phyloP scores from a whole-genome alignment of 2,888 invertebrate genomes.

The Mimas tiliae region DNA sequence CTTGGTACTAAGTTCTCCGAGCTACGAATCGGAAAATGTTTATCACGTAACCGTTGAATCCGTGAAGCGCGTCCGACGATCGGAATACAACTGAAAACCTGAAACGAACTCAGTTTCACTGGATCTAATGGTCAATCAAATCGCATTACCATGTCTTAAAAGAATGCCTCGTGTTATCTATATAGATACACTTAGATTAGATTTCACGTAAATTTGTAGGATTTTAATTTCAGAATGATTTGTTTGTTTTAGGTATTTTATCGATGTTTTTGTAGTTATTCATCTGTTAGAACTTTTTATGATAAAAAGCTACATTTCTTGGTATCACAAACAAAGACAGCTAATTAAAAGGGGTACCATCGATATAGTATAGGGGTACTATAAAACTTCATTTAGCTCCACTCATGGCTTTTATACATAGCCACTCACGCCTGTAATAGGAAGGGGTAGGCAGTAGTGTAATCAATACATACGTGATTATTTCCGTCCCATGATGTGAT shows the following conservation, averaged over 20 bases:
- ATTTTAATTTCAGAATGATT: not conserved
- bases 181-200: constrained; percentile 12
- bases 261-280: not conserved
- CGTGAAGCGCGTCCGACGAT: constrained; percentile 55
- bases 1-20: not conserved
- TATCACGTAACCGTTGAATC: constrained; percentile 45
- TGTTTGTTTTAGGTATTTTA: not conserved
- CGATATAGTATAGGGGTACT: too few relatives aligned
- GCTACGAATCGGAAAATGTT: constrained; percentile 34
- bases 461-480: too few relatives aligned
- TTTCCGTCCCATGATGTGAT: too few relatives aligned
- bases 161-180: constrained; percentile 7
- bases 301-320: too few relatives aligned
- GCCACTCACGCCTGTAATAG: too few relatives aligned
- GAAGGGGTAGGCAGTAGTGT: too few relatives aligned
- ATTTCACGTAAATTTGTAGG: not conserved
- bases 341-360: too few relatives aligned
- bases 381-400: too few relatives aligned
- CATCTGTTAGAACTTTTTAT: not conserved
- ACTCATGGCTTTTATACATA: too few relatives aligned
- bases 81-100: constrained; percentile 58
- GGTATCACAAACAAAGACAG: too few relatives aligned
- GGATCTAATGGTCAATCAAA: not conserved
- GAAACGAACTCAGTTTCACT: constrained; percentile 43
- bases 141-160: not conserved